Evolutionary conservation across 2,113 vertebrate species (phyloP).

Genomic region (Protomyctophum bolini): DNA sequence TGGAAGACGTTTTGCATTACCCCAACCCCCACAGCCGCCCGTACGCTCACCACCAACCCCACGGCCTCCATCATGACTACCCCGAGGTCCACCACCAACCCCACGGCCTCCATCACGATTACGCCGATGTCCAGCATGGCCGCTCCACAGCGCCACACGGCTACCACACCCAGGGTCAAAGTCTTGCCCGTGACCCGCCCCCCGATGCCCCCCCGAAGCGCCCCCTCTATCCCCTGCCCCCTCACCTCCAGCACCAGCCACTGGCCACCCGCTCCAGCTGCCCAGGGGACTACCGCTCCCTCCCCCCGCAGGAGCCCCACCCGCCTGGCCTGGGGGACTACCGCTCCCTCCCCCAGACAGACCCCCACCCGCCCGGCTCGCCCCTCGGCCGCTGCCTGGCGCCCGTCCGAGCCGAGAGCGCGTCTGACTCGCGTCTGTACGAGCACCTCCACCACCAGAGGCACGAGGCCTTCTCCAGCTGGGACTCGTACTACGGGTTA

Average conservation of each 20-base stretch:
- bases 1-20: slow-evolving; percentile 86
- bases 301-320: slow-evolving; percentile 31
- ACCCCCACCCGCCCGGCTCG: slow-evolving; percentile 74
- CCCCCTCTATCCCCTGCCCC: slow-evolving; percentile 83
- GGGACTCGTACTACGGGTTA: slow-evolving; percentile 86
- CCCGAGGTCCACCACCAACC: slow-evolving; percentile 80
- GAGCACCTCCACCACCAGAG: slow-evolving; percentile 84
- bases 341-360: slow-evolving; percentile 74
- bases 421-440: slow-evolving; percentile 90
- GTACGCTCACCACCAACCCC: slow-evolving; percentile 77
- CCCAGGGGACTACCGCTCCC: slow-evolving; percentile 84
- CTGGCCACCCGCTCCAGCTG: slow-evolving; percentile 87
- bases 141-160: slow-evolving; percentile 77
- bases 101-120: slow-evolving; percentile 81
- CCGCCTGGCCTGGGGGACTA: slow-evolving; percentile 75
- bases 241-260: slow-evolving; percentile 85
- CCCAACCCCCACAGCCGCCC: slow-evolving; percentile 73
- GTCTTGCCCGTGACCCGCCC: slow-evolving; percentile 85
- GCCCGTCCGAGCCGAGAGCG: slow-evolving; percentile 86
- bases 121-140: slow-evolving; percentile 78
- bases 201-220: slow-evolving; percentile 86
- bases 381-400: slow-evolving; percentile 85
- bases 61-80: slow-evolving; percentile 80
- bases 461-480: slow-evolving; percentile 82
- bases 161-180: slow-evolving; percentile 86